Evolutionary conservation across 2,113 vertebrate genomes (phyloP), one percentile per base, ranked within the genome.

Genomic region (Ploceus nigricollis): DNA sequence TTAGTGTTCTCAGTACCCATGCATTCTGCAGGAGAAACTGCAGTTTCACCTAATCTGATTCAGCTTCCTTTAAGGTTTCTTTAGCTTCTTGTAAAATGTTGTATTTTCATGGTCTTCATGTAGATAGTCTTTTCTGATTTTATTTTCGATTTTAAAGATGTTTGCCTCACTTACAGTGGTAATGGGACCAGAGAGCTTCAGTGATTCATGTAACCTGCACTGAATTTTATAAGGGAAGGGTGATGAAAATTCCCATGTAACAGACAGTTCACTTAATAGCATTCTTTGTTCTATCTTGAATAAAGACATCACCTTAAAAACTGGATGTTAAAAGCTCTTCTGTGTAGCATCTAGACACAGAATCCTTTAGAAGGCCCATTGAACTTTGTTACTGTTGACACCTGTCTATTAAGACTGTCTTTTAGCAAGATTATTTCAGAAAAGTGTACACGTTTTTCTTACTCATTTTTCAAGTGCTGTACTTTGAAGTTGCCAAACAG

Each of bases 211-310:
- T 87, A 76, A 84, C 54, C 50, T 80, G 44, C 61, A 37, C 4
- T 64, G 79, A 68, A 77, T 93, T 97, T 95, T 96, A 31, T 69
- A 93, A 87, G 56, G 78, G 72, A 81, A 79, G 90, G 69, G 65
- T 95, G 87, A 79, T 93, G 70, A 91, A 93, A 95, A 96, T 92
- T 94, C 86, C 90, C 73, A 10, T 72, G 66, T 89, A 82, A 82
- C 90, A 95, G 68, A 64, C 73, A 90, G 44, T 77, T 94, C 53
- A 70, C 25, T 89, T 91, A 93, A 93, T 68, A 94, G 58, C 63
- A 31, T 90, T 95, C 53, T 88, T 89, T 85, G 30, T 82, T 89
- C 70, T 76, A 22, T 75, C 78, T 91, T 89, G 63, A 50, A 90
- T 92, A 48, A 77, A 82, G 87, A 58, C 8, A 8, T 84, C 71